Evolutionary conservation across 2,797 vertebrate genomes (phyloP).

Genomic region (Lepilemur septentrionalis): DNA sequence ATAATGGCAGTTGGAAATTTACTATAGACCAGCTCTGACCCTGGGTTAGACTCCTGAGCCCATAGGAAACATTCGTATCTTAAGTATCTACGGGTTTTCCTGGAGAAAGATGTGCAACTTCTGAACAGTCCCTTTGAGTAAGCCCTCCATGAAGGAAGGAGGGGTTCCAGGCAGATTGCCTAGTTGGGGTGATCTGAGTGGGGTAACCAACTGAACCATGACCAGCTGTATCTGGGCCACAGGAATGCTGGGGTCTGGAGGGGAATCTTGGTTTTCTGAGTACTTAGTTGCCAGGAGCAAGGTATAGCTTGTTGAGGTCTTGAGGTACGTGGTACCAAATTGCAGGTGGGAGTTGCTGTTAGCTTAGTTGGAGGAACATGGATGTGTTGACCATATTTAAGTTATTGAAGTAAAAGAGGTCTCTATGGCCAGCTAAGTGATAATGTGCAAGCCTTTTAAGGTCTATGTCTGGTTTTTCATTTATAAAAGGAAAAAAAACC

Average conservation of each 20-base stretch:
- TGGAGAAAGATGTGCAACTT: not conserved
- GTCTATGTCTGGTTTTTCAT: not conserved
- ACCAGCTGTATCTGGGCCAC: not conserved
- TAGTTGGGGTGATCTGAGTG: not conserved
- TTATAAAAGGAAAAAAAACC: not conserved
- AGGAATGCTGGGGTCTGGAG: not conserved
- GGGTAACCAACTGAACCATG: no score
- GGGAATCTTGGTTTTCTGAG: not conserved
- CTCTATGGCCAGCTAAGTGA: not conserved
- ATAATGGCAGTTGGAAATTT: not conserved
- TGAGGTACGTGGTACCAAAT: not conserved
- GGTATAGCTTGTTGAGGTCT: not conserved
- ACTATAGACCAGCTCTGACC: not conserved
- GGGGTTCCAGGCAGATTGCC: not conserved
- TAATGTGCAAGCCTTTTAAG: not conserved
- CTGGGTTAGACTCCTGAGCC: not conserved
- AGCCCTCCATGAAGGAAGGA: not conserved
- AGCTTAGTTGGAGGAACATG: not conserved
- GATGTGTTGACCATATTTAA: not conserved
- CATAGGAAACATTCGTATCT: not conserved
- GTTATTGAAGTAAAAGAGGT: not conserved
- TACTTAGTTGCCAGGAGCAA: not conserved
- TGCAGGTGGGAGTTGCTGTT: not conserved
- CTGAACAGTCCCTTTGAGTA: not conserved
- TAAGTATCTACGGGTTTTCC: not conserved